phyloP scores from a whole-genome alignment of 2,888 invertebrate species.

The Augochlorella aurata region DNA sequence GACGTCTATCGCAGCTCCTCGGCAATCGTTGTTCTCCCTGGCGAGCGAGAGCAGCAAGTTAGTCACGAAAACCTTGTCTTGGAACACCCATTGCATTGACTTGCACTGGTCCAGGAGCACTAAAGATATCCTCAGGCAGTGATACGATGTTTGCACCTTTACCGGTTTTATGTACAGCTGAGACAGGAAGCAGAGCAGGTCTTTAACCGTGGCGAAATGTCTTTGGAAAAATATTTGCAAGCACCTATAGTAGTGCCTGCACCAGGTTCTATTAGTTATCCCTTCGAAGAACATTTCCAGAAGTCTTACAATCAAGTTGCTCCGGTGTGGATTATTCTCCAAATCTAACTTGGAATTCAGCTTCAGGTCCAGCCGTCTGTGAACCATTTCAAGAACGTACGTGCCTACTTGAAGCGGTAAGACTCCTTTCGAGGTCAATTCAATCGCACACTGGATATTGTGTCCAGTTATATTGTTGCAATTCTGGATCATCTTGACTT shows the following conservation, averaged over 20 bases:
- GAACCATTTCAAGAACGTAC: slow-evolving; percentile 79
- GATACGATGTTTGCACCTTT: slow-evolving; percentile 70
- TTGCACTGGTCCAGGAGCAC: slow-evolving; percentile 79
- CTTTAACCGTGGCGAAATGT: slow-evolving; percentile 73
- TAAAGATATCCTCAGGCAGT: slow-evolving; percentile 76
- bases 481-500: slow-evolving; percentile 66
- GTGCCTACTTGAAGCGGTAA: slow-evolving; percentile 78
- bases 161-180: slow-evolving; percentile 76
- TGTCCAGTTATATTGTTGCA: slow-evolving; percentile 77
- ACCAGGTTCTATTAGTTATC: slow-evolving; percentile 61
- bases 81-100: slow-evolving; percentile 74
- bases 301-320: slow-evolving; percentile 72
- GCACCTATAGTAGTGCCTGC: slow-evolving; percentile 76
- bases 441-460: slow-evolving; percentile 74
- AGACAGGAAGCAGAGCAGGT: slow-evolving; percentile 74
- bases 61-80: slow-evolving; percentile 79
- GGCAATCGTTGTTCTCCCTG: slow-evolving; percentile 83
- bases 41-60: slow-evolving; percentile 85
- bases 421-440: slow-evolving; percentile 71
- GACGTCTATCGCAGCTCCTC: slow-evolving; percentile 84
- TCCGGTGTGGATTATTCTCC: slow-evolving; percentile 71
- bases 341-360: slow-evolving; percentile 73
- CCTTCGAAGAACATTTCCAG: slow-evolving; percentile 78
- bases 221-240: slow-evolving; percentile 78
- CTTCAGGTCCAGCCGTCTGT: slow-evolving; percentile 76